Base-by-base conservation (phyloP, 2,888 invertebrate species). In the Cryptocephalus primarius region DNA sequence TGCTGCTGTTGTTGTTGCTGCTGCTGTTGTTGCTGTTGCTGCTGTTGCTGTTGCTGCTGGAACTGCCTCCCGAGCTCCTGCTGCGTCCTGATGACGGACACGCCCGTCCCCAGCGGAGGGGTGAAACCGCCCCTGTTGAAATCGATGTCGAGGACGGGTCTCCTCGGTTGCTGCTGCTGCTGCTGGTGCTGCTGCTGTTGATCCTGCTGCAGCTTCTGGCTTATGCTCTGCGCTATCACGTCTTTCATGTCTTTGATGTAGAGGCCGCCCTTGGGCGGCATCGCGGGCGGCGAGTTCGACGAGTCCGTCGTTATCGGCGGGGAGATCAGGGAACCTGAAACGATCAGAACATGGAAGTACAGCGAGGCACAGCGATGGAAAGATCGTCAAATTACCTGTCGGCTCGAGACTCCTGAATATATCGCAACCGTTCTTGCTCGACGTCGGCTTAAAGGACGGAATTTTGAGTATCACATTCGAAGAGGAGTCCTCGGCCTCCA, bases 201-300 rank as follows among this genome's bases (percentile, higher is more conserved):
- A n/a, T 22, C 71, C 56, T 76, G 75, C 58, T 83, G 83, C 68
- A 84, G 83, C 69, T 86, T 90, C 65, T 91, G 87, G 68, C 87
- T 88, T 65, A 93, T 91, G 70, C 87, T 91, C 67, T 88, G 90
- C 53, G 89, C 89, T 66, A 94, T 92, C 56, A 91, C 89, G 67
- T 93, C 92, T 62, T 88, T 92, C 58, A 92, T 89, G 67, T 92
- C 91, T 63, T 87, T 87, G 58, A 92, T 77, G 44, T 75, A 85
- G 74, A 77, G 77, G 34, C 49, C 46, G 75, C 71, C 65, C 71
- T 75, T 63, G 67, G 70, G 78, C 64, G 67, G 62, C 22, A 68
- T 56, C 32, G 13, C 31, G 55, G 70, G 80, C 53, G 69, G 83
- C 63, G 67, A 81, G 62, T 70, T 76, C 63, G 68, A 79, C 63